Evolutionary conservation across 2,113 vertebrate species (phyloP).

Genomic region (Bothrops jararaca): DNA sequence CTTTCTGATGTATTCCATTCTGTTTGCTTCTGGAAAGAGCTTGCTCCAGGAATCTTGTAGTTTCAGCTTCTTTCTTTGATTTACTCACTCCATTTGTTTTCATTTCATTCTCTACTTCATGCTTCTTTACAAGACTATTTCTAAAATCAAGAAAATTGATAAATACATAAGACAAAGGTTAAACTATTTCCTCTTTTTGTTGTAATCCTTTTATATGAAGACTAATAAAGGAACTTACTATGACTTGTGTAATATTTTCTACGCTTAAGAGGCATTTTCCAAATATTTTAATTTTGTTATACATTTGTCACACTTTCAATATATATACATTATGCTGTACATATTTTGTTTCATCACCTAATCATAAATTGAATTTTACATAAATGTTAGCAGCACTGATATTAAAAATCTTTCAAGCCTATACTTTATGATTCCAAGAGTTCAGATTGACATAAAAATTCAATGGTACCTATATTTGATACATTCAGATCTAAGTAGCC

Average conservation of each 20-base stretch:
- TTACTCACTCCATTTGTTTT: slow-evolving; percentile 74
- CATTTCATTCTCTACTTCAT: slow-evolving; percentile 68
- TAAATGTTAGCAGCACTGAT: slow-evolving; percentile 26
- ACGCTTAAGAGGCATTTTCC: background rate
- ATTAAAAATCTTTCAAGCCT: background rate
- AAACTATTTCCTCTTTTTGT: background rate
- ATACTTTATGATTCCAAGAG: slow-evolving; percentile 22
- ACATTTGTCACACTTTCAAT: background rate
- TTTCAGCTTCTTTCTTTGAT: slow-evolving; percentile 67
- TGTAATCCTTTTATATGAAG: background rate
- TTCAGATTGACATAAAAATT: slow-evolving; percentile 41
- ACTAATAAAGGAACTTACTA: background rate
- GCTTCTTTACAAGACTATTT: slow-evolving; percentile 77
- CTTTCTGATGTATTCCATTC: slow-evolving; percentile 66
- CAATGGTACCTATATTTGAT: slow-evolving; percentile 36
- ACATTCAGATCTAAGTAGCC: background rate
- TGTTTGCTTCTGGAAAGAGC: slow-evolving; percentile 59
- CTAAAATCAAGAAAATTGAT: slow-evolving; percentile 64
- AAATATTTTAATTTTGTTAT: background rate
- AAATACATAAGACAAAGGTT: background rate
- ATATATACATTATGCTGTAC: background rate
- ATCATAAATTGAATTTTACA: background rate
- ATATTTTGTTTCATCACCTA: background rate
- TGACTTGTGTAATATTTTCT: background rate
- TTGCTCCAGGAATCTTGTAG: slow-evolving; percentile 60